These are phyloP conservation scores for Avahi laniger DNA, from an alignment of 2,797 vertebrate genomes.

Conservation along the genomic window DNA sequence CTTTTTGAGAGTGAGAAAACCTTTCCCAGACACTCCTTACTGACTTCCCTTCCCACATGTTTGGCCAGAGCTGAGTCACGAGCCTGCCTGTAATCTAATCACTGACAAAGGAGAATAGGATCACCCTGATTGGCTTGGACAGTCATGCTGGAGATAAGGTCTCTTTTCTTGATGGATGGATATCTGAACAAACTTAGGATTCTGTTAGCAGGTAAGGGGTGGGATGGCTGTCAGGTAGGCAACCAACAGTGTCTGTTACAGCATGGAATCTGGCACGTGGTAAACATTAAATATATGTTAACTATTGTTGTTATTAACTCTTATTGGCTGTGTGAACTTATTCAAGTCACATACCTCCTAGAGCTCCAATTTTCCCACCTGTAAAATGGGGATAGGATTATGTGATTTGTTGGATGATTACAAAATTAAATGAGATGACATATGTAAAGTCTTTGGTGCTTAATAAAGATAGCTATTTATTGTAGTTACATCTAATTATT, in stretches of 20 bases:
- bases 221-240: not conserved
- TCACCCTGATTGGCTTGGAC: not conserved
- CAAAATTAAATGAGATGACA: conserved; percentile 22
- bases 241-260: not conserved
- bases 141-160: not conserved
- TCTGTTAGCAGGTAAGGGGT: not conserved
- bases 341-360: not conserved
- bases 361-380: not conserved
- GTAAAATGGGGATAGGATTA: conserved; percentile 10
- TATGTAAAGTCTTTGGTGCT: not conserved
- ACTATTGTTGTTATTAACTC: conserved; percentile 20
- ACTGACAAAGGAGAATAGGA: not conserved
- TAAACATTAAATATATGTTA: conserved; percentile 17
- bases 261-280: not conserved
- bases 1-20: conserved; percentile 2
- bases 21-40: not conserved
- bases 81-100: not conserved
- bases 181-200: not conserved
- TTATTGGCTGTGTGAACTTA: not conserved
- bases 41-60: conserved; percentile 1
- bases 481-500: not conserved
- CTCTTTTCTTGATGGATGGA: not conserved
- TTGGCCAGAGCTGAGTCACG: not conserved
- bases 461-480: conserved; percentile 31
- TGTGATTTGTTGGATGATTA: not conserved